Evolutionary conservation across 2,113 vertebrate genomes (phyloP).

Genomic region (Chaetodon auriga): DNA sequence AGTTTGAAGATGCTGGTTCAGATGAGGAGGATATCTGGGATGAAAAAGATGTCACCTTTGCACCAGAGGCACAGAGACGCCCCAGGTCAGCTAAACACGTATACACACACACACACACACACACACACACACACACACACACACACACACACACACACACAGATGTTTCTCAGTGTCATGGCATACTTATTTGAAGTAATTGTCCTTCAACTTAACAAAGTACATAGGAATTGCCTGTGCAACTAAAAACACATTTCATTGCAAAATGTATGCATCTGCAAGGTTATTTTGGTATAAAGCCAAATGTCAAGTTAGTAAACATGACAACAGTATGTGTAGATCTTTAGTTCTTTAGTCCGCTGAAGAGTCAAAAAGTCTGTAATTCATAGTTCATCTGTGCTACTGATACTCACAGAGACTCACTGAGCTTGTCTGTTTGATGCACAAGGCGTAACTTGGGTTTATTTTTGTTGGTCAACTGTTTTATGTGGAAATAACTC

Average conservation of each 20-base stretch:
- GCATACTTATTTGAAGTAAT: not conserved
- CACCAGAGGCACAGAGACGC: constrained; percentile 93
- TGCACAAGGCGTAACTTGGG: too few relatives aligned
- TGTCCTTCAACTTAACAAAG: not conserved
- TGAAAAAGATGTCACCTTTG: constrained; percentile 94
- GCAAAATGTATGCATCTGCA: not conserved
- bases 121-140: not conserved
- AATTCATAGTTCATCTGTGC: too few relatives aligned
- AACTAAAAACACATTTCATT: not conserved
- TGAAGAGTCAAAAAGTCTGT: too few relatives aligned
- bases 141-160: not conserved
- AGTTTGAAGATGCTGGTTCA: constrained; percentile 97
- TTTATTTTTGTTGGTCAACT: too few relatives aligned
- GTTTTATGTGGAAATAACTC: not conserved
- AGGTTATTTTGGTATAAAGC: too few relatives aligned
- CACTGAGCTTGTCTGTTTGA: too few relatives aligned
- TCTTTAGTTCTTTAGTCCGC: not conserved
- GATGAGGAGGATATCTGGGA: constrained; percentile 99
- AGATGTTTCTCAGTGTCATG: not conserved
- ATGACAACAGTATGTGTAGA: not conserved
- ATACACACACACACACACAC: not conserved
- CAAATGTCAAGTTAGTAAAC: not conserved
- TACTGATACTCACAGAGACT: too few relatives aligned
- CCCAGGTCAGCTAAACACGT: constrained; percentile 86
- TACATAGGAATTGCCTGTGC: not conserved